A percentile compares a stretch with the other conserved stretches of the same genome.
These are phyloP conservation scores for Enteromius fasciolatus DNA, from an alignment of 2,797 vertebrate genomes.

Conservation along the genomic window DNA sequence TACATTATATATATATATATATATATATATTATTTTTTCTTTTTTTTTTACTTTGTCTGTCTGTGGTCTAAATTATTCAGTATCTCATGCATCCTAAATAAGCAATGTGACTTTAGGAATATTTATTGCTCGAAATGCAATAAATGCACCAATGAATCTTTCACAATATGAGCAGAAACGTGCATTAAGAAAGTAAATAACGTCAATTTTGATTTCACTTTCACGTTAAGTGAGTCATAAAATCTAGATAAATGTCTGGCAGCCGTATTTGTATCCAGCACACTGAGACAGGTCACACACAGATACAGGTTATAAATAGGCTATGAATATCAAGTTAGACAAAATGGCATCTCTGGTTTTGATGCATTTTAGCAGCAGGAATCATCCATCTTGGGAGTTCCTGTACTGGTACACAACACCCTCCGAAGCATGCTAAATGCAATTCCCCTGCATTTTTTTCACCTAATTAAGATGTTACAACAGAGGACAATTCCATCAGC, in stretches of 20 bases:
- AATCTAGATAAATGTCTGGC: slow-evolving; percentile 25
- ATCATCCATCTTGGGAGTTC: slow-evolving; percentile 33
- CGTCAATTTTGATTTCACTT: not conserved
- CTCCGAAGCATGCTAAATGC: slow-evolving; percentile 36
- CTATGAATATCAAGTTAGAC: slow-evolving; percentile 45
- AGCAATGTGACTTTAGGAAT: not conserved
- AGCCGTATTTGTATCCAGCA: slow-evolving; percentile 32
- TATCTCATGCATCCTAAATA: not conserved
- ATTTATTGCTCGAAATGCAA: not conserved
- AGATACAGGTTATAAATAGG: slow-evolving; percentile 44
- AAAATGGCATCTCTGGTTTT: slow-evolving; percentile 24
- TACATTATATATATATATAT: too few relatives aligned
- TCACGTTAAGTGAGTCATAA: slow-evolving; percentile 14
- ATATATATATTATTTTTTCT: too few relatives aligned
- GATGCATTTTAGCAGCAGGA: slow-evolving; percentile 35
- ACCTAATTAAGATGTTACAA: slow-evolving; percentile 46
- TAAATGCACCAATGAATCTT: slow-evolving; percentile 10
- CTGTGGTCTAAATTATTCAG: not conserved
- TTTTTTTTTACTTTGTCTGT: too few relatives aligned
- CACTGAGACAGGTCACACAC: slow-evolving; percentile 24
- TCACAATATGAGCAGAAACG: not conserved
- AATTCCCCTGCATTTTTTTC: slow-evolving; percentile 21
- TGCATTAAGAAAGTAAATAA: not conserved
- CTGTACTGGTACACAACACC: not conserved
- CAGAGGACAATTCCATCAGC: slow-evolving; percentile 50